These are phyloP conservation scores for Dasyprocta punctata DNA, from an alignment of 2,113 vertebrate genomes.

Conservation along the genomic window DNA sequence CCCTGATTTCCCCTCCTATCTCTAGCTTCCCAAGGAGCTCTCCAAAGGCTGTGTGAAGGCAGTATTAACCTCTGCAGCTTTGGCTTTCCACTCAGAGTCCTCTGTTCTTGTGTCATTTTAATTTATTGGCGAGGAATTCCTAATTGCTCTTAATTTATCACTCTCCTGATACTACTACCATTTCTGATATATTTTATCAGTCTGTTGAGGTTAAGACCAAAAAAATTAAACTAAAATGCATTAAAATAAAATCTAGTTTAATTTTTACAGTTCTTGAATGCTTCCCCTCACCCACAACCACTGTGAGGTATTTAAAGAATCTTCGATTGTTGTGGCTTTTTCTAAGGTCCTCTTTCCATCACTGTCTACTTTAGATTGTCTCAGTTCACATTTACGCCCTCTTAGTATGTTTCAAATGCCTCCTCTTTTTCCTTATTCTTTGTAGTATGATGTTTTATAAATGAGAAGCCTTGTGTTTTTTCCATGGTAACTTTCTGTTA, in stretches of 20 bases:
- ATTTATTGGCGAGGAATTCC: slow-evolving; percentile 50
- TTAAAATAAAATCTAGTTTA: slow-evolving; percentile 35
- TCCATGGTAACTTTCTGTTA: background rate
- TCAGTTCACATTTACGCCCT: slow-evolving; percentile 25
- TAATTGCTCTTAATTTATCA: slow-evolving; percentile 58
- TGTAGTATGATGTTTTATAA: background rate
- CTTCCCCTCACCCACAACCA: background rate
- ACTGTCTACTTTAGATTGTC: slow-evolving; percentile 19
- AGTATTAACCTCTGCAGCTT: background rate
- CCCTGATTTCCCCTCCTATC: background rate
- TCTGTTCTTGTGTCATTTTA: background rate
- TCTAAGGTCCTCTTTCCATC: slow-evolving; percentile 40
- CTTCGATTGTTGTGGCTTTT: slow-evolving; percentile 28
- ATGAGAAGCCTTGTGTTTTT: slow-evolving; percentile 21
- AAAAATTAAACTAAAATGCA: background rate
- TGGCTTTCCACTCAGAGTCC: background rate
- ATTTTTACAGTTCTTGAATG: background rate
- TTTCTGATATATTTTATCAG: slow-evolving; percentile 39
- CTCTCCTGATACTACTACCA: background rate
- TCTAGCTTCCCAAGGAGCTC: slow-evolving; percentile 2
- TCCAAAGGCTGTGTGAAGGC: background rate
- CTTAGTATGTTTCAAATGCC: background rate
- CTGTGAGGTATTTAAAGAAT: slow-evolving; percentile 56
- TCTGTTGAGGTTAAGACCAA: background rate
- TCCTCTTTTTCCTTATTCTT: background rate